Conservation (phyloP, 2,888 invertebrate species). For the Orthosia incerta region DNA sequence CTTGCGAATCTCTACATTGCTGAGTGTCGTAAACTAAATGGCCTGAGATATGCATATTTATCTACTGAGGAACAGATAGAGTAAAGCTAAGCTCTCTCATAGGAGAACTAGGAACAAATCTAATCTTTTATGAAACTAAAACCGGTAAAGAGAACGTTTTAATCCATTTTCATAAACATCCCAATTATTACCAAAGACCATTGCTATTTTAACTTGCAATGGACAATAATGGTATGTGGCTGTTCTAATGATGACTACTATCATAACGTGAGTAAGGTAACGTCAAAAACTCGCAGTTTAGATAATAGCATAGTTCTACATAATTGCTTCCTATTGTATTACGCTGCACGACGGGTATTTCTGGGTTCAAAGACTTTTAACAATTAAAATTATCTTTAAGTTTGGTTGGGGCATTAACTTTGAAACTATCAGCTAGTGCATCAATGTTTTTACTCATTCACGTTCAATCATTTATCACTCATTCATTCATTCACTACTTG, state of each 20-base stretch:
- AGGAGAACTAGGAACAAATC: no score
- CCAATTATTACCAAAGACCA: no score
- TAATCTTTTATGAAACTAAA: no score
- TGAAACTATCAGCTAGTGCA: background rate
- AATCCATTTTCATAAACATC: no score
- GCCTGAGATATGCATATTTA: no score
- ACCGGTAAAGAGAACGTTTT: no score
- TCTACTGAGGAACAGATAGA: no score
- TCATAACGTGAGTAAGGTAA: background rate
- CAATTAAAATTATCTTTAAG: background rate
- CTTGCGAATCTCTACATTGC: no score
- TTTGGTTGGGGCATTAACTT: slow-evolving; percentile 9
- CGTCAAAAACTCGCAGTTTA: slow-evolving; percentile 6
- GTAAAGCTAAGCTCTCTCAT: no score
- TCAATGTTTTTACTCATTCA: background rate
- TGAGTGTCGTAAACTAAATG: no score
- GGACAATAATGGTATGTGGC: background rate
- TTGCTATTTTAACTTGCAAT: background rate
- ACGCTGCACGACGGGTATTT: background rate
- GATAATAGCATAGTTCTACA: slow-evolving; percentile 27
- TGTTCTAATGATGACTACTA: background rate
- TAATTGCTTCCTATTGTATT: slow-evolving; percentile 42
- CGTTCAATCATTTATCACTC: background rate
- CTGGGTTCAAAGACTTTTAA: slow-evolving; percentile 36
- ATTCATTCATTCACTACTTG: background rate